Evolutionary conservation across 2,797 vertebrate species (phyloP).

Genomic region (Antennarius maculatus): DNA sequence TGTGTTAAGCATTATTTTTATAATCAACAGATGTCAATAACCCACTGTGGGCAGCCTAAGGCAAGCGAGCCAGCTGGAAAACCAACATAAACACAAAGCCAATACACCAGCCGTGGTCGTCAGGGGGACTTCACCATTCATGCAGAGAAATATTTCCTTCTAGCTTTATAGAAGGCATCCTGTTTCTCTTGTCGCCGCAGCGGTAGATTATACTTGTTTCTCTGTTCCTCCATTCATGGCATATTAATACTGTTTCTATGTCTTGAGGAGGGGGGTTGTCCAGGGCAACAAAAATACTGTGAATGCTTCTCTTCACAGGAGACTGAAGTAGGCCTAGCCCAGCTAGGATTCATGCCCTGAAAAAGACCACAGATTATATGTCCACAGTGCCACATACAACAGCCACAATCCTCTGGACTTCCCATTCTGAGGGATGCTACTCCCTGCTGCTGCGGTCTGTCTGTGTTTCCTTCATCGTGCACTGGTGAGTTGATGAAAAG

Average conservation of each 20-base stretch:
- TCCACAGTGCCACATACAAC: constrained; percentile 77
- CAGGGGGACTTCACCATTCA: constrained; percentile 49
- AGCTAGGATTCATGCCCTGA: constrained; percentile 62
- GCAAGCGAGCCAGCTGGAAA: constrained; percentile 26
- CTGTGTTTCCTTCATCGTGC: constrained; percentile 70
- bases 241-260: constrained; percentile 83
- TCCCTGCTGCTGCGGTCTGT: constrained; percentile 70
- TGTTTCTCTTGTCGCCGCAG: constrained; percentile 50
- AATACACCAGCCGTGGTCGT: constrained; percentile 33
- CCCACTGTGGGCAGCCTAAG: constrained; percentile 8
- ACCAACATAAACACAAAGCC: constrained; percentile 23
- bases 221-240: constrained; percentile 77
- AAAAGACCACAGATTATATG: constrained; percentile 80
- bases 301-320: constrained; percentile 80
- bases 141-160: constrained; percentile 57
- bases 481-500: constrained; percentile 72
- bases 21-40: constrained; percentile 21
- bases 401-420: constrained; percentile 80
- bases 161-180: constrained; percentile 63
- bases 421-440: constrained; percentile 75
- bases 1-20: constrained; percentile 1
- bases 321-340: constrained; percentile 62
- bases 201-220: constrained; percentile 76
- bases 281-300: constrained; percentile 69
- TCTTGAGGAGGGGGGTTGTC: constrained; percentile 44